Base-by-base conservation (phyloP, 2,113 vertebrate genomes). In the Probosciger aterrimus region DNA sequence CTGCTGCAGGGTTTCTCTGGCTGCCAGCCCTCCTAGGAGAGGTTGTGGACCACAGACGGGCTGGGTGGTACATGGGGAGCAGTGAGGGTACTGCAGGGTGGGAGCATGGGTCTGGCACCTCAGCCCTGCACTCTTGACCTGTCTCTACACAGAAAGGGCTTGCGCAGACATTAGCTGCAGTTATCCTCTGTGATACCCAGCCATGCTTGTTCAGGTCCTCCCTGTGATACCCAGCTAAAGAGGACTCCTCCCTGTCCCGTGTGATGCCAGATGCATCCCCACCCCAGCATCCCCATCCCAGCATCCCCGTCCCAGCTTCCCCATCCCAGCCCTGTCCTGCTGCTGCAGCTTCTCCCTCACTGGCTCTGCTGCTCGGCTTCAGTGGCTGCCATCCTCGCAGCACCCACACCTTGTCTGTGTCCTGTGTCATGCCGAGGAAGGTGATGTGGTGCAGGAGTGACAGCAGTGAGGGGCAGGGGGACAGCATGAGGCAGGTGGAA, bases 401-500 rank as follows among this genome's bases (percentile, higher is more conserved):
- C 85, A 75, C 82, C 82, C 83, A 60, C 8, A 0, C 79, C 57
- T 41, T 28, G 16, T 92, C 55, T 86, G 86, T 93, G 92, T 47
- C 81, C 90, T 23, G 35, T 77, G 83, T 82, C 76, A 52, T 4
- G 1, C 46, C 1, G 4, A 41, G 81, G 77, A 70, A 92, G 86
- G 77, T 82, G 91, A 53, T 2, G 7, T 1, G 0, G 55, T 67
- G 44, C 5, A 1, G 67, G n/a, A 63, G 65, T 50, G 90, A 65
- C 18, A 69, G 82, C 8, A 5, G 65, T 4, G 27, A 10, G 52
- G 43, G 57, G 12, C 35, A 24, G 75, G 63, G 75, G 82, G 75
- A 83, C 70, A 79, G 60, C 1, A 1, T 37, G 88, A 96, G 92
- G 93, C 94, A 97, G 95, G 90, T 95, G 95, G 92, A 63, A 95